Conservation (phyloP, 2,888 invertebrate genomes). For the Isotomurus palustris region DNA sequence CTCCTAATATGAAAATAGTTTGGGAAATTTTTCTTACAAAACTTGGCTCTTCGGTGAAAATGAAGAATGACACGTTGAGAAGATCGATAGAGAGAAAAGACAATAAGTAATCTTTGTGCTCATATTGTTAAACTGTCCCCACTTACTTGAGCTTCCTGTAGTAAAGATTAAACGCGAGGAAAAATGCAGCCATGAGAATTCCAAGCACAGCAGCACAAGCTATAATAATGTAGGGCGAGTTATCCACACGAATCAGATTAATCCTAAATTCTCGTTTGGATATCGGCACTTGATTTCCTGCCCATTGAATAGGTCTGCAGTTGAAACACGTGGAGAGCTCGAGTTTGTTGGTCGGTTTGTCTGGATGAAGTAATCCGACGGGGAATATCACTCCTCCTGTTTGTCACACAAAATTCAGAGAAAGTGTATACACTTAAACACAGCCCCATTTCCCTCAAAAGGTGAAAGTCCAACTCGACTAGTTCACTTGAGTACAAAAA, state of each 20-base stretch:
- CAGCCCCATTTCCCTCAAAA: too few relatives aligned
- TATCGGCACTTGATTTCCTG: conserved; percentile 73
- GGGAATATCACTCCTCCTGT: conserved; percentile 65
- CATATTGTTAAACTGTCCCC: too few relatives aligned
- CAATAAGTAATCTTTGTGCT: too few relatives aligned
- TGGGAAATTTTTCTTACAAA: too few relatives aligned
- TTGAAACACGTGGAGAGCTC: conserved; percentile 56
- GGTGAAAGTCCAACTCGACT: too few relatives aligned
- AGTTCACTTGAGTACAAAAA: background rate
- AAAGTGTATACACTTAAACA: too few relatives aligned
- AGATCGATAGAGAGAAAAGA: too few relatives aligned
- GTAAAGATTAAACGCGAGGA: conserved; percentile 76
- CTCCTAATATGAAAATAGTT: too few relatives aligned
- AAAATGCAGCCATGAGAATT: conserved; percentile 67
- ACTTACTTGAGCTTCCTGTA: conserved; percentile 74
- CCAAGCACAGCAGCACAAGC: conserved; percentile 69
- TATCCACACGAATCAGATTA: conserved; percentile 70
- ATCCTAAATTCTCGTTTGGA: conserved; percentile 71
- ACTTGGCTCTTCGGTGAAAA: too few relatives aligned
- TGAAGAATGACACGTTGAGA: too few relatives aligned
- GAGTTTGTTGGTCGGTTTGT: conserved; percentile 44
- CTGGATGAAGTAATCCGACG: conserved; percentile 65
- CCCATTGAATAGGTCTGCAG: conserved; percentile 66
- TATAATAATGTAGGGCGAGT: conserved; percentile 68
- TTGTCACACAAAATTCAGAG: background rate